Conservation (phyloP, 2,888 invertebrate genomes). For the Pherbina coryleti region DNA sequence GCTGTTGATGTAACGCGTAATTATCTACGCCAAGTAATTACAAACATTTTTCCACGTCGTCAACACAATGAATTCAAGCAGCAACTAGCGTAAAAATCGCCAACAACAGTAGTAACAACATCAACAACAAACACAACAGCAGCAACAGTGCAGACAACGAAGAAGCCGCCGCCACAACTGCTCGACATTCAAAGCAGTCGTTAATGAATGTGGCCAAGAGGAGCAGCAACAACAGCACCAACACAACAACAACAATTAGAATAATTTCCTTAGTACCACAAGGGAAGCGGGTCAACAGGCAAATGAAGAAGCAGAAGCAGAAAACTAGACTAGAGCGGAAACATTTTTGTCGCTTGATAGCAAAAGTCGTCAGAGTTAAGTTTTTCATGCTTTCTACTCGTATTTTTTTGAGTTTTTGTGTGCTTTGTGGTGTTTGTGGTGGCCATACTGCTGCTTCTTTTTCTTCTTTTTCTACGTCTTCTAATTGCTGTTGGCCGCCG, state of each 20-base stretch:
- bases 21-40: conserved; percentile 59
- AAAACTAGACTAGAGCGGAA: neutral
- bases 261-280: neutral
- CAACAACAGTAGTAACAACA: too few species aligned
- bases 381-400: too few species aligned
- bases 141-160: neutral
- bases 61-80: conserved; percentile 44
- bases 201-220: neutral
- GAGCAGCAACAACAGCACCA: neutral
- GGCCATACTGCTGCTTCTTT: too few species aligned
- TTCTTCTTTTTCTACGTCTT: too few species aligned
- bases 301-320: neutral
- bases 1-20: conserved; percentile 44
- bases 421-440: too few species aligned
- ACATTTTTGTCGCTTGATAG: too few species aligned
- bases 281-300: neutral
- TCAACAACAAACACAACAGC: too few species aligned
- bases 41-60: conserved; percentile 57
- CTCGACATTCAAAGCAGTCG: neutral
- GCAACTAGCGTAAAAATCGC: neutral
- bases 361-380: too few species aligned
- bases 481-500: too few species aligned
- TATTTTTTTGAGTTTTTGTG: too few species aligned
- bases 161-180: neutral
- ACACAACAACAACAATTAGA: neutral